Evolutionary conservation across 2,888 invertebrate genomes (phyloP).

Genomic region (Zele albiditarsus): DNA sequence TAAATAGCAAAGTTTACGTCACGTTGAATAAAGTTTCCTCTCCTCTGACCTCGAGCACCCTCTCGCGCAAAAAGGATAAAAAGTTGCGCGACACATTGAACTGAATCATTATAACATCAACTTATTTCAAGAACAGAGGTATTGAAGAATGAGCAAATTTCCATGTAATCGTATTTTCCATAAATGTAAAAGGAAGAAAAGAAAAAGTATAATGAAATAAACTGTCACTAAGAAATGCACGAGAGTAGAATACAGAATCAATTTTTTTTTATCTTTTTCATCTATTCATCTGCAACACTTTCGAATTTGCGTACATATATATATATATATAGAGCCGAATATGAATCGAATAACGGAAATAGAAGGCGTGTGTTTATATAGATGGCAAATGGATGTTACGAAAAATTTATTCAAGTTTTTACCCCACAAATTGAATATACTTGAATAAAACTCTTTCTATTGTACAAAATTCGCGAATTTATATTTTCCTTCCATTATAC

Average conservation of each 20-base stretch:
- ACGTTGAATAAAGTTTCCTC: conserved; percentile 5
- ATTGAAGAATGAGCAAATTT: background rate
- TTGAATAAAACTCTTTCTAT: no score
- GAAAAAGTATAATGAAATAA: background rate
- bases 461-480: no score
- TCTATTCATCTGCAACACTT: background rate
- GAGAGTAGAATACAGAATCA: background rate
- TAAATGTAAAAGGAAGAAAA: background rate
- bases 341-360: background rate
- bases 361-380: background rate
- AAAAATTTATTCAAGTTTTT: no score
- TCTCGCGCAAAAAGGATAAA: background rate
- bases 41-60: background rate
- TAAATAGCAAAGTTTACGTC: background rate
- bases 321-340: background rate
- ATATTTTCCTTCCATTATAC: no score
- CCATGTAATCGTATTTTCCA: background rate
- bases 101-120: background rate
- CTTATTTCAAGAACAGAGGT: background rate
- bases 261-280: background rate
- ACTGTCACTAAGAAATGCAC: background rate
- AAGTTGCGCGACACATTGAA: conserved; percentile 1
- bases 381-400: no score
- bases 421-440: no score
- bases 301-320: background rate